Evolutionary conservation across 2,888 invertebrate species (phyloP).

Genomic region (Stegophylla sp.): DNA sequence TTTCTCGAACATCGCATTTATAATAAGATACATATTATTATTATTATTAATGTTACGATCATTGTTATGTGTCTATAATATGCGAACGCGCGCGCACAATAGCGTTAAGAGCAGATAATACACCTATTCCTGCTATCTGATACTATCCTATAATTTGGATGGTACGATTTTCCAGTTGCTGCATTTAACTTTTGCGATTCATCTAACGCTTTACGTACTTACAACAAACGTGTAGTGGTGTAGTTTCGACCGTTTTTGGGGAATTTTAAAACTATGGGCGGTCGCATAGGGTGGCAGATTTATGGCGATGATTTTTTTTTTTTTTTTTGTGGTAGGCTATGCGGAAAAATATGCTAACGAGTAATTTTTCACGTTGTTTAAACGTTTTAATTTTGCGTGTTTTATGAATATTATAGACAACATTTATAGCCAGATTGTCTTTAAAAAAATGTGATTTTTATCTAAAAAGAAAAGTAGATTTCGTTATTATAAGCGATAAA

Average conservation of each 20-base stretch:
- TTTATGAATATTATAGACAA: too few relatives aligned
- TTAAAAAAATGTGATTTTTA: too few relatives aligned
- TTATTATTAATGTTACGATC: background rate
- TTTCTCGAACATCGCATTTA: slow-evolving; percentile 3
- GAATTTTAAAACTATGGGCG: slow-evolving; percentile 3
- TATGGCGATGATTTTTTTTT: background rate
- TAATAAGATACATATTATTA: slow-evolving; percentile 1
- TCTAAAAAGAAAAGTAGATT: too few relatives aligned
- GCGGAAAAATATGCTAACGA: too few relatives aligned
- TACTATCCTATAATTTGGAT: slow-evolving; percentile 13
- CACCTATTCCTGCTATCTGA: background rate
- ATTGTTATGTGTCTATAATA: slow-evolving; percentile 1
- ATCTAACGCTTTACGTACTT: background rate
- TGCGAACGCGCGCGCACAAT: background rate
- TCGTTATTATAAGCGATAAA: too few relatives aligned
- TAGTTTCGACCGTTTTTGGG: too few relatives aligned
- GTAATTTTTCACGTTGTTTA: too few relatives aligned
- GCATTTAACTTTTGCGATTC: background rate
- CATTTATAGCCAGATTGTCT: too few relatives aligned
- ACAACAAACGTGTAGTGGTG: background rate
- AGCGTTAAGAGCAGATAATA: slow-evolving; percentile 23
- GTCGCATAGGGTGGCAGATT: background rate
- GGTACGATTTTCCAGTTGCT: slow-evolving; percentile 10
- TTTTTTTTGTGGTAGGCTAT: too few relatives aligned
- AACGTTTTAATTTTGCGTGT: too few relatives aligned